These are phyloP conservation scores for Chelonia mydas DNA, from an alignment of 2,797 vertebrate species.

Conservation along the genomic window DNA sequence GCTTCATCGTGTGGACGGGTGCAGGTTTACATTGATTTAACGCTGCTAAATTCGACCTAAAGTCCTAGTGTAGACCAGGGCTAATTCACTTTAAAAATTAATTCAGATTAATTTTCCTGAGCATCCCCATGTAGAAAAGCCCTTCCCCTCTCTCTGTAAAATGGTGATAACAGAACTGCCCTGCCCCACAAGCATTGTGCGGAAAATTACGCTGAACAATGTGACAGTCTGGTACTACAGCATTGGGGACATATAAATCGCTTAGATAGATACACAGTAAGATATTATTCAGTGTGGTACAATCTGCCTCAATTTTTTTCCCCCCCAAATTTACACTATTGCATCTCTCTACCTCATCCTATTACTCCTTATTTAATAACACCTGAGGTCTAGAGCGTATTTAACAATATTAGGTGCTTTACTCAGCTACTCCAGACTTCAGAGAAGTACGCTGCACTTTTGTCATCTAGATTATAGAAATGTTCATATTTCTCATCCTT, in stretches of 20 bases:
- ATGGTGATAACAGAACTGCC: too few species aligned
- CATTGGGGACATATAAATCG: not conserved
- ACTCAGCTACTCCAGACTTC: not conserved
- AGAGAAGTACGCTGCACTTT: not conserved
- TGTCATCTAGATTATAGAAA: not conserved
- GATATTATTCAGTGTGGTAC: not conserved
- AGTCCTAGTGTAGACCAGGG: too few species aligned
- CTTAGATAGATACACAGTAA: not conserved
- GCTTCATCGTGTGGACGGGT: too few species aligned
- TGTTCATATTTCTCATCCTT: not conserved
- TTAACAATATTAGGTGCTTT: not conserved
- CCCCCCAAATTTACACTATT: rapidly evolving
- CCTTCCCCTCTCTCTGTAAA: too few species aligned
- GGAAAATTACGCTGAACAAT: too few species aligned
- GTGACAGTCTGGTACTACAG: not conserved
- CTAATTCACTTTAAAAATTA: too few species aligned
- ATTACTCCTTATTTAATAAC: not conserved
- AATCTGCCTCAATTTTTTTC: not conserved
- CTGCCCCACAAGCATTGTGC: too few species aligned
- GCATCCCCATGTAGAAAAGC: too few species aligned
- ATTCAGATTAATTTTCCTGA: too few species aligned
- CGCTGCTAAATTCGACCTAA: too few species aligned
- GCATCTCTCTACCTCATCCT: not conserved
- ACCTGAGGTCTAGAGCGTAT: rapidly evolving
- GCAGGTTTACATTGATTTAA: too few species aligned